phyloP scores from a whole-genome alignment of 2,797 vertebrate species.

The Dipus sagitta region DNA sequence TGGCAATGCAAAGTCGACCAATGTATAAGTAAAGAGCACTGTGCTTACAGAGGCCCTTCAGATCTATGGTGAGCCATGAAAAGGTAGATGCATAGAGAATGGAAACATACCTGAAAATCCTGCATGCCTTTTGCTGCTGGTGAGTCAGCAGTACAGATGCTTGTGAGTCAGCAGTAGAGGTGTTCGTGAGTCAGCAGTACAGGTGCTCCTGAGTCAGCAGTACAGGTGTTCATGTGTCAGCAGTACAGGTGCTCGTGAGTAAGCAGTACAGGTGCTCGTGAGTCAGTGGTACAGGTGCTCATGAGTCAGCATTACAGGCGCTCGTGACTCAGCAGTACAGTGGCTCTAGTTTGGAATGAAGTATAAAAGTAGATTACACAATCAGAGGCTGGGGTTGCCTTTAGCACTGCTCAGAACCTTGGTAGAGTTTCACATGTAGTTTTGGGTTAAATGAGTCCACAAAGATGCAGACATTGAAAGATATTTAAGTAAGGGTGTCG shows the following conservation, averaged over 20 bases:
- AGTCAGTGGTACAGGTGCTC: background rate
- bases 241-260: too few relatives aligned
- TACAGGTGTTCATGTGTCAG: too few relatives aligned
- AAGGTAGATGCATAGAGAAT: background rate
- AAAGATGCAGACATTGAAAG: constrained; percentile 13
- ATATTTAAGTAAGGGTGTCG: background rate
- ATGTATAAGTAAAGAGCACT: background rate
- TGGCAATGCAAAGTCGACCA: background rate
- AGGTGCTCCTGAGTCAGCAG: too few relatives aligned
- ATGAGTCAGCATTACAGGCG: too few relatives aligned
- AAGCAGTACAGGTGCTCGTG: background rate
- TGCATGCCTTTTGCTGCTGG: background rate
- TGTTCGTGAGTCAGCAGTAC: too few relatives aligned
- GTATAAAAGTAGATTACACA: background rate
- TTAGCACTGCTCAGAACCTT: constrained; percentile 20
- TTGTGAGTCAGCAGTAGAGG: too few relatives aligned
- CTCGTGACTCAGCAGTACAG: too few relatives aligned
- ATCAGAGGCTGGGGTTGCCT: constrained; percentile 35
- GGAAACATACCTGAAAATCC: background rate
- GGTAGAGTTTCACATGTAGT: constrained; percentile 3
- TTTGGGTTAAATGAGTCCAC: constrained; percentile 38
- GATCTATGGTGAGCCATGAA: background rate
- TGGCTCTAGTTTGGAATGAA: constrained; percentile 22
- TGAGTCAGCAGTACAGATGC: constrained; percentile 17
- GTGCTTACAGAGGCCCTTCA: background rate